phyloP scores from a whole-genome alignment of 2,888 invertebrate genomes.

The Artemia sinica region DNA sequence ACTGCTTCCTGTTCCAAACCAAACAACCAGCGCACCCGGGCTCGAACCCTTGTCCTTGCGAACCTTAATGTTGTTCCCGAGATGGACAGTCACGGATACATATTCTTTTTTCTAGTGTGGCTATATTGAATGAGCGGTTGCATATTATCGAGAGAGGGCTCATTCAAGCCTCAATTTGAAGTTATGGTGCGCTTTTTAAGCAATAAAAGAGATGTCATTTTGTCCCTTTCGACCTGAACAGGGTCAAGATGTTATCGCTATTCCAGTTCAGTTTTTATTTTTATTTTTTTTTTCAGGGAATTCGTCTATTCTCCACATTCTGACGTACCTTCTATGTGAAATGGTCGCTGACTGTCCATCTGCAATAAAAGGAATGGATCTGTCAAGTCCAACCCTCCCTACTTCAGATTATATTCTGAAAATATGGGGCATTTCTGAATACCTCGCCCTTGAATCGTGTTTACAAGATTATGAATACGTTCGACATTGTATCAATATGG shows the following conservation, averaged over 20 bases:
- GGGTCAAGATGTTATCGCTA: background rate
- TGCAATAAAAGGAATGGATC: constrained; percentile 32
- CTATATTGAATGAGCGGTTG: too few relatives aligned
- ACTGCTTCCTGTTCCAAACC: too few relatives aligned
- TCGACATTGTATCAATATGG: constrained; percentile 77
- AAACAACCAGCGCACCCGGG: too few relatives aligned
- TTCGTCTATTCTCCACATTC: constrained; percentile 47
- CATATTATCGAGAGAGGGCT: too few relatives aligned
- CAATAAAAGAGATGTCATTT: too few relatives aligned
- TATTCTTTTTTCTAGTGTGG: too few relatives aligned
- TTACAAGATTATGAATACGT: constrained; percentile 82
- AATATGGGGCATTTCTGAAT: constrained; percentile 75
- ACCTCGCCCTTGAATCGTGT: constrained; percentile 60
- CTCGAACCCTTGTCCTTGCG: too few relatives aligned
- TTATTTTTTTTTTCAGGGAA: constrained; percentile 15
- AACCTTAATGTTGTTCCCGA: too few relatives aligned
- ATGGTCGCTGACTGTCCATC: constrained; percentile 32
- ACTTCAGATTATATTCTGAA: constrained; percentile 50
- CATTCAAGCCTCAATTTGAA: too few relatives aligned
- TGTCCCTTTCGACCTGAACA: too few relatives aligned
- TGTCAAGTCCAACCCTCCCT: constrained; percentile 44
- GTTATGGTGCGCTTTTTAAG: too few relatives aligned
- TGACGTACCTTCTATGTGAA: constrained; percentile 55
- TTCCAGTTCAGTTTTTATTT: constrained; percentile 13
- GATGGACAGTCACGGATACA: too few relatives aligned